Percentiles rank a stretch among this genome's conserved stretches.
These are phyloP conservation scores for Rhagoletis pomonella DNA, from an alignment of 1,140 invertebrate species.

Conservation along the genomic window DNA sequence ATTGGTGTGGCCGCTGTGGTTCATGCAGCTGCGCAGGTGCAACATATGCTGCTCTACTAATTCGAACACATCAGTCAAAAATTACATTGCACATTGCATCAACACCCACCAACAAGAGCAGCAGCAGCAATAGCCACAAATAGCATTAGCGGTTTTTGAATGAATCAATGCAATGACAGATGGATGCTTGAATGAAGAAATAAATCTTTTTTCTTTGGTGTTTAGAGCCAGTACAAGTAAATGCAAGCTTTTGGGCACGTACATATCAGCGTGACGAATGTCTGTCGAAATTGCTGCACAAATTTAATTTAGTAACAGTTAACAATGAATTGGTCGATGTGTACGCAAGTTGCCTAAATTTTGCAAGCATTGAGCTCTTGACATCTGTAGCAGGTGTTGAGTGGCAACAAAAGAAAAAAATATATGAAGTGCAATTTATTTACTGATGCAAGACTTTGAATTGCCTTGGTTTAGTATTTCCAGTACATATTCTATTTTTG, in stretches of 20 bases:
- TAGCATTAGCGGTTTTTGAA: neutral
- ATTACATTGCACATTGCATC: neutral
- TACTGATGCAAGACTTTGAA: no score
- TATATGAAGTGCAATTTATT: no score
- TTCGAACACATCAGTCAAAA: constrained; percentile 18
- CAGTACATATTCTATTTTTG: no score
- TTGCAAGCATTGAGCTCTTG: neutral
- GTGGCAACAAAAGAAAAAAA: neutral
- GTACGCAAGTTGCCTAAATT: neutral
- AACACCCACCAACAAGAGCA: constrained; percentile 10
- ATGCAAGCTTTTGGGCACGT: neutral
- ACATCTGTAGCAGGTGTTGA: neutral
- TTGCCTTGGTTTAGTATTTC: no score
- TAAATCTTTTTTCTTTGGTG: neutral
- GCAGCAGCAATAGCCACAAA: neutral
- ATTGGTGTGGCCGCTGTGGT: neutral
- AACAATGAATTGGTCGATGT: neutral
- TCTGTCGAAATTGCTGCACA: neutral
- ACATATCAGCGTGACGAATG: constrained; percentile 3
- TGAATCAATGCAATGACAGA: constrained; percentile 29
- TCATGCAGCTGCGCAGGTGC: neutral
- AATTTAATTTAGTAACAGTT: neutral
- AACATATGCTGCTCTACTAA: neutral
- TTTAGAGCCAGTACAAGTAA: neutral
- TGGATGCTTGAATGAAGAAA: neutral